Evolutionary conservation across 2,797 vertebrate species (phyloP).

Genomic region (Ammospiza maritima): DNA sequence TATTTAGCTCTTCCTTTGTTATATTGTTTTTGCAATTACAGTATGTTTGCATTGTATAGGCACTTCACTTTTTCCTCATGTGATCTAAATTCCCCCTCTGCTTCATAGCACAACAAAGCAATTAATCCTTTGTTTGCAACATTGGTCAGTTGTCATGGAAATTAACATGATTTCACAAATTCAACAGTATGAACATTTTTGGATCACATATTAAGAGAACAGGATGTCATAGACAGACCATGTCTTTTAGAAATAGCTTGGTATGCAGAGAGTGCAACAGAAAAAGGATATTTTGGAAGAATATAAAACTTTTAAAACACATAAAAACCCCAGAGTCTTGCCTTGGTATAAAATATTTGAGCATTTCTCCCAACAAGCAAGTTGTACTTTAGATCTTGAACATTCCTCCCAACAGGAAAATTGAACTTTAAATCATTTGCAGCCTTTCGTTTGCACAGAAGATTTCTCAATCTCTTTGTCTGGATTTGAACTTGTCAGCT

Average conservation of each 20-base stretch:
- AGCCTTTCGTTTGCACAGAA: background rate
- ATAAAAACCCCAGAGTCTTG: background rate
- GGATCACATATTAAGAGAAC: background rate
- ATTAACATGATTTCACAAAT: conserved; percentile 26
- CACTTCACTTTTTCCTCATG: background rate
- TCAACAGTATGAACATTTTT: background rate
- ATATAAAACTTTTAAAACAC: background rate
- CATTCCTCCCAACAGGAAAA: background rate
- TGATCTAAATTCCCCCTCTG: background rate
- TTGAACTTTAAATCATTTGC: background rate
- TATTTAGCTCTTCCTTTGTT: conserved; percentile 10
- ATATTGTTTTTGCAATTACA: background rate
- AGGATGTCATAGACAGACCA: background rate
- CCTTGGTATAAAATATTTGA: background rate
- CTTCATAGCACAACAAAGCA: conserved; percentile 2
- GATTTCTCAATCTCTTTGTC: conserved; percentile 2
- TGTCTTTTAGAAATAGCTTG: background rate
- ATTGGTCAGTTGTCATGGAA: conserved; percentile 37
- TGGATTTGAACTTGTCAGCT: background rate
- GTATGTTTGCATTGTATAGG: background rate
- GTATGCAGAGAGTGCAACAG: background rate
- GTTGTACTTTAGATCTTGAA: background rate
- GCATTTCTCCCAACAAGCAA: background rate
- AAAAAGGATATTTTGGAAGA: background rate
- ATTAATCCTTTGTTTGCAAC: conserved; percentile 54